phyloP scores from a whole-genome alignment of 1,140 invertebrate species.

The Halotydeus destructor region DNA sequence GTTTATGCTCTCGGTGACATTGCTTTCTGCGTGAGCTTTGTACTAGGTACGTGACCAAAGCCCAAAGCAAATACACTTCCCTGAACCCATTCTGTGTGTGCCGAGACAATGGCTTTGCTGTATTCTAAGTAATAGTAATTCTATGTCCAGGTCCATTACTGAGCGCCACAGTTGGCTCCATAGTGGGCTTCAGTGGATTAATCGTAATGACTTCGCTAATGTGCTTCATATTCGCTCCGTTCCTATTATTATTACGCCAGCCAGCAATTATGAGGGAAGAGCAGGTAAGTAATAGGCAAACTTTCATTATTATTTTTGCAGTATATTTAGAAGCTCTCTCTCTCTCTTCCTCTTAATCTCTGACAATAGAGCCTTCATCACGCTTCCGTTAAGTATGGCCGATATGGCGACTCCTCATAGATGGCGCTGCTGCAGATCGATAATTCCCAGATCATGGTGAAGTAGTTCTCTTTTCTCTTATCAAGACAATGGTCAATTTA shows the following conservation, averaged over 20 bases:
- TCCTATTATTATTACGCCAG: constrained; percentile 64
- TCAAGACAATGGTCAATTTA: no score
- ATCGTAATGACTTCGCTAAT: constrained; percentile 50
- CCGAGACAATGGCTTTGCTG: background rate
- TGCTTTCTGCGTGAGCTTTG: constrained; percentile 93
- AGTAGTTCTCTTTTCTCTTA: no score
- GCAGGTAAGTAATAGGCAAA: no score
- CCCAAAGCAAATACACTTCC: background rate
- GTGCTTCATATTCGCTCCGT: constrained; percentile 82
- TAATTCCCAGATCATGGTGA: no score
- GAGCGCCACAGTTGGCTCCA: constrained; percentile 57
- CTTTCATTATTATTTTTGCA: no score
- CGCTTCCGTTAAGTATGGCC: no score
- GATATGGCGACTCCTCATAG: no score
- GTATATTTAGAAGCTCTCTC: no score
- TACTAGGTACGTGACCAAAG: constrained; percentile 43
- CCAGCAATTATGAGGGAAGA: constrained; percentile 42
- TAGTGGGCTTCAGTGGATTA: constrained; percentile 69
- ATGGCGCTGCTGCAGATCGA: no score
- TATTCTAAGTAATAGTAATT: no score
- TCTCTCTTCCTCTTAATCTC: no score
- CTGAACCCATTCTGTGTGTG: background rate
- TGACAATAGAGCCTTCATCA: no score
- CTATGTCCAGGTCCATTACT: constrained; percentile 49
- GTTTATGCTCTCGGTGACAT: constrained; percentile 99